Conservation (phyloP, 2,113 vertebrate genomes). For the Ailuropoda melanoleuca region DNA sequence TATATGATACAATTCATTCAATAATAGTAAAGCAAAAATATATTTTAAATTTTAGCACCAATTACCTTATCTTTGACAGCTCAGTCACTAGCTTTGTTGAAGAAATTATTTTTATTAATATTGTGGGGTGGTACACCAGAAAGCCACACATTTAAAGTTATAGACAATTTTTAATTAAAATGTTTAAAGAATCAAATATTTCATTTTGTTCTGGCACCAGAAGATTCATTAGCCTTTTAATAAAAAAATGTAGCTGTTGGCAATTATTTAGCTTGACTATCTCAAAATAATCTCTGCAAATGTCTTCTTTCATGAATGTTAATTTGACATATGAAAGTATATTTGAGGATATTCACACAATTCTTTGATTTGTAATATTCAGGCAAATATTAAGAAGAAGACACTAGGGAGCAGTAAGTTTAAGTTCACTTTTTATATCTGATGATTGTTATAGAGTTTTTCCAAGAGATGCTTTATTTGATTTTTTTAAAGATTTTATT, state of each 20-base stretch:
- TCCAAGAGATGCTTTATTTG: not conserved
- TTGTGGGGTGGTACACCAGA: not conserved
- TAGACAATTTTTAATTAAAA: conserved; percentile 68
- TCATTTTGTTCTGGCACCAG: not conserved
- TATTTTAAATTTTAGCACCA: not conserved
- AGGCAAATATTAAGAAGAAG: conserved; percentile 66
- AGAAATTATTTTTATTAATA: not conserved
- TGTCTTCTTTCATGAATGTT: conserved; percentile 62
- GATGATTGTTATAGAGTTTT: conserved; percentile 37
- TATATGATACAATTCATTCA: not conserved
- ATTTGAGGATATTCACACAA: conserved; percentile 64
- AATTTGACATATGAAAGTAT: conserved; percentile 77
- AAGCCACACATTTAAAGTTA: not conserved
- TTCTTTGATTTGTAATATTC: conserved; percentile 65
- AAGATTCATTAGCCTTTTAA: conserved; percentile 67
- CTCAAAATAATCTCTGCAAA: conserved; percentile 69
- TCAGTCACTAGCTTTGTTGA: not conserved
- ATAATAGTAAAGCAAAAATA: not conserved
- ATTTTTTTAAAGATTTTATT: not conserved
- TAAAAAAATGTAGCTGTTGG: conserved; percentile 59
- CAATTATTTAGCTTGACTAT: conserved; percentile 71
- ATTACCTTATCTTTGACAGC: not conserved
- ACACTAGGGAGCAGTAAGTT: conserved; percentile 54
- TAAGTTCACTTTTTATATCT: conserved; percentile 57
- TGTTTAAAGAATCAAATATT: conserved; percentile 61